Evolutionary conservation across 2,797 vertebrate genomes (phyloP), one percentile per base, ranked within the genome.

Genomic region (Phataginus tricuspis): DNA sequence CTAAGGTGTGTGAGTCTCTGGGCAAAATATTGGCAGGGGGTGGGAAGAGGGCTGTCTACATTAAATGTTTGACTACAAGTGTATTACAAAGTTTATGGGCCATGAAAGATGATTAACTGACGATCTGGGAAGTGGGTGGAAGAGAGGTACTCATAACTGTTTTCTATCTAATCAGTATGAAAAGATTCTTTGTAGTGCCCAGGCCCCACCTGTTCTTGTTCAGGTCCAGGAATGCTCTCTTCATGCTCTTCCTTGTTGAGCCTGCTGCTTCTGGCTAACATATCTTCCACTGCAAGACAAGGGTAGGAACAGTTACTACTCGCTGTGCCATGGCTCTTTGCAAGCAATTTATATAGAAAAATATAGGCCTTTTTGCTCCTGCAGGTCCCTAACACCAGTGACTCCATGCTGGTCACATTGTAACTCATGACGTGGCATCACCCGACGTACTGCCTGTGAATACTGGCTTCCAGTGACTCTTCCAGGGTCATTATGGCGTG

Each of bases 101-200:
- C 42, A 69, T 85, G 29, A 90, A 79, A 88, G 19, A 51, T 37
- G 31, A 86, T 78, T 78, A 66, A 51, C 64, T 63, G 23, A 59
- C 45, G 49, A 83, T 21, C 95, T 78, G 94, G 61, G 57, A 94
- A 95, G 42, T 34, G 34, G 31, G 16, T 63, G 25, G 23, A 94
- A 11, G 5, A 57, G 6, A 64, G 21, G 16, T 45, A 34, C 7
- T 72, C 11, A 19, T 64, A 49, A 51, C 21, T 57, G 14, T 57
- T 86, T 88, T 45, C 79, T 75, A n/a, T 57, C 37, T 45, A 64
- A 12, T 85, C 13, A 16, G 53, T 31, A 27, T 45, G 14, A 37
- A 78, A 84, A 96, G 16, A 75, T 25, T 92, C 82, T 74, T 86
- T 27, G 12, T 39, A 74, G 55, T 72, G 25, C 49, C 16, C 37